These are phyloP conservation scores for Cryptophagus acutangulus DNA, from an alignment of 2,888 invertebrate species.

Conservation along the genomic window DNA sequence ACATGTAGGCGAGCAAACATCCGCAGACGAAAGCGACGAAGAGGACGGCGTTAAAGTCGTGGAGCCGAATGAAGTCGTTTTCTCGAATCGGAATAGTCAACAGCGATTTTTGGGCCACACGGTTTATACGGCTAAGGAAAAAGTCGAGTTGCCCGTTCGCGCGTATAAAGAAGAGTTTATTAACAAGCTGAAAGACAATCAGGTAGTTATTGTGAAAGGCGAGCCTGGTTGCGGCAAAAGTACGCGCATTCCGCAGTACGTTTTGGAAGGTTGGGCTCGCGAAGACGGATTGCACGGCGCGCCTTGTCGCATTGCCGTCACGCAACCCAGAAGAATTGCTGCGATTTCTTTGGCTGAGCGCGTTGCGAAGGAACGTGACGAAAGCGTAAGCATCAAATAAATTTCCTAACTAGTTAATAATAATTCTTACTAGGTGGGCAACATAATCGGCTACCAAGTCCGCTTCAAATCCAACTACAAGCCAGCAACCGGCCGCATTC, in stretches of 20 bases:
- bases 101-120: slow-evolving; percentile 10
- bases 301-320: slow-evolving; percentile 56
- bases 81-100: not conserved
- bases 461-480: slow-evolving; percentile 54
- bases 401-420: slow-evolving; percentile 5
- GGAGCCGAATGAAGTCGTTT: slow-evolving; percentile 10
- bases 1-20: slow-evolving; percentile 18
- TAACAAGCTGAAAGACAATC: slow-evolving; percentile 49
- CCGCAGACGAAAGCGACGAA: slow-evolving; percentile 9
- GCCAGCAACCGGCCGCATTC: slow-evolving; percentile 54
- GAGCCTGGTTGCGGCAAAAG: slow-evolving; percentile 74
- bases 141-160: slow-evolving; percentile 42
- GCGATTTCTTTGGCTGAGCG: slow-evolving; percentile 63
- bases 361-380: slow-evolving; percentile 59
- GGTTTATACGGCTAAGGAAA: slow-evolving; percentile 38
- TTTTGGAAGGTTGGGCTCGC: slow-evolving; percentile 52
- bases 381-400: slow-evolving; percentile 48
- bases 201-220: slow-evolving; percentile 60
- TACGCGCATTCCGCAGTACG: slow-evolving; percentile 62
- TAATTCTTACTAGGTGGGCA: slow-evolving; percentile 51
- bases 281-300: slow-evolving; percentile 40
- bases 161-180: slow-evolving; percentile 50
- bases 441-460: slow-evolving; percentile 64
- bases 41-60: slow-evolving; percentile 9
- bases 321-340: slow-evolving; percentile 65